Base-by-base conservation (phyloP, 2,113 vertebrate genomes). In the Carassius gibelio region DNA sequence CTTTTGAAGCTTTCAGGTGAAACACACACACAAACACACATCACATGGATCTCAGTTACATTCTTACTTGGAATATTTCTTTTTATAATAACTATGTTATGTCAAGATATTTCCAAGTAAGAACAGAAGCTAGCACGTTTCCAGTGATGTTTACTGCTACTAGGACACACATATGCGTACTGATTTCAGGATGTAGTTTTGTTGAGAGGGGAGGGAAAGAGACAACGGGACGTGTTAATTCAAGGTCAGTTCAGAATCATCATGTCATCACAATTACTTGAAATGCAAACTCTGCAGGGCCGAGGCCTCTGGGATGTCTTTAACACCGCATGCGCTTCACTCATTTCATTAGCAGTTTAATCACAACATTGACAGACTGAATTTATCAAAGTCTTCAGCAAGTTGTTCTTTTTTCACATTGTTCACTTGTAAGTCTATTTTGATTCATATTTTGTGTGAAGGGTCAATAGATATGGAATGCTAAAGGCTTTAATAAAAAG, bases 131-230 rank as follows among this genome's bases (percentile, higher is more conserved):
- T 38, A 38, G 36, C 36, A 38, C 75, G 71, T 50, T 62, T 71
- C 30, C 55, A 71, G 50, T 84, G n/a, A 21, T 8, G 57, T 78
- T 81, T 59, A 62, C 48, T 83, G 57, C 68, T 61, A 72, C 57
- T 83, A 71, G 57, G 55, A 85, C n/a, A 64, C 57, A 72, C 36
- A 72, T 30, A 84, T 86, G 14, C 36, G 50, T 61, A 61, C 61
- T 81, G 62, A 85, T 84, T 50, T 52, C 77, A 87, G 72, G 82
- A 83, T 77, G 78, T 62, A 86, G 83, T 68, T 72, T 75, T 86
- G 81, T 64, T 26, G 59, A 85, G 26, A 75, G 81, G 2, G 75
- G 82, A 61, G 59, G 75, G 36, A 52, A 83, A 6, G 14, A 30
- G 38, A 79, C 36, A 78, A 30, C 5, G 34, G 72, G 74, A 66